Conservation (phyloP, 2,113 vertebrate species). For the Syrmaticus mikado region DNA sequence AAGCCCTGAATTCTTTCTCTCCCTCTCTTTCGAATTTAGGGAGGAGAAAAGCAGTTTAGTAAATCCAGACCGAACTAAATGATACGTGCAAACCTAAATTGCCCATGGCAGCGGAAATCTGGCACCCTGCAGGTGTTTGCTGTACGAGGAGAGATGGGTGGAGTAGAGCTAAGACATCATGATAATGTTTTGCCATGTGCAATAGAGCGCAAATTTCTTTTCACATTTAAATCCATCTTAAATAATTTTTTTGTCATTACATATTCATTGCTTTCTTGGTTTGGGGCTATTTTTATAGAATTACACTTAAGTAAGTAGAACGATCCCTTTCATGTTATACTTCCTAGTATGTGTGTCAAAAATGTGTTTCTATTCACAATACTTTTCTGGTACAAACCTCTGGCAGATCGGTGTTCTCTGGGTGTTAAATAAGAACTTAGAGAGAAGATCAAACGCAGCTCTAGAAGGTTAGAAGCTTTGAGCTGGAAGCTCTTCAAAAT, state of each 20-base stretch:
- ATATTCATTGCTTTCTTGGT: neutral
- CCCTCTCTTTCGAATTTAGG: neutral
- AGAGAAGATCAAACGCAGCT: neutral
- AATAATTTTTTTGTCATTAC: conserved; percentile 28
- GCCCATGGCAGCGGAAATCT: conserved; percentile 66
- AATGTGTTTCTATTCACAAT: neutral
- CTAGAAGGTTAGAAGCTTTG: neutral
- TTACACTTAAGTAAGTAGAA: neutral
- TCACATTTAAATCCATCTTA: neutral
- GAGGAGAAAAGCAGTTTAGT: neutral
- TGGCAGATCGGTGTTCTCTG: neutral
- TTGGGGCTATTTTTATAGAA: conserved; percentile 1
- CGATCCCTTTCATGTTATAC: neutral
- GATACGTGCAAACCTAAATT: conserved; percentile 39
- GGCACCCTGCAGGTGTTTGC: conserved; percentile 56
- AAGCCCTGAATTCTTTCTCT: neutral
- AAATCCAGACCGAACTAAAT: neutral
- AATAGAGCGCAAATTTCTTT: neutral
- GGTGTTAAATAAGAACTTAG: neutral
- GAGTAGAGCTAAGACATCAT: conserved; percentile 26
- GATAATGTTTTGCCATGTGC: conserved; percentile 25
- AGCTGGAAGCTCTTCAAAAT: neutral
- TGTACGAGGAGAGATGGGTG: conserved; percentile 60
- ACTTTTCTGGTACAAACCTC: neutral
- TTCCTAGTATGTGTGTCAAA: neutral